Conservation (phyloP, 2,797 vertebrate species). For the Propithecus deckenii region DNA sequence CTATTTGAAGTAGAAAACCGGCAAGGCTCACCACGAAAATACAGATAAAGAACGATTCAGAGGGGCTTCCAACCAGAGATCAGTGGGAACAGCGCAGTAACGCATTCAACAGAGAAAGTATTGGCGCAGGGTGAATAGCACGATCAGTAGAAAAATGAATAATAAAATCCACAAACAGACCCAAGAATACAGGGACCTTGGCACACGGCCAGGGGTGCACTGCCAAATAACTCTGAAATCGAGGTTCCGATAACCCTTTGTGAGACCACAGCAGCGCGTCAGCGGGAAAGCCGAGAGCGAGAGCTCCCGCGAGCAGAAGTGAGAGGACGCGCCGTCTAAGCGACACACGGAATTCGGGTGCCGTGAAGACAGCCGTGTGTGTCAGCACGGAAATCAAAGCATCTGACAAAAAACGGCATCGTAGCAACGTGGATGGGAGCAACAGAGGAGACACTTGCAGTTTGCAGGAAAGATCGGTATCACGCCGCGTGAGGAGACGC, state of each 20-base stretch:
- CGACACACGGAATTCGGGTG: neutral
- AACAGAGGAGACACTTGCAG: neutral
- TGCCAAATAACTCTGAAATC: fast-evolving
- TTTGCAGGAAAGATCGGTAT: fast-evolving
- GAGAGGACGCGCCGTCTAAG: neutral
- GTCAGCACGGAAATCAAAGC: neutral
- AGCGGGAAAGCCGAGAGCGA: fast-evolving
- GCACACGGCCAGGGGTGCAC: fast-evolving
- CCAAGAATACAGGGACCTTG: neutral
- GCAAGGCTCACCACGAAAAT: fast-evolving
- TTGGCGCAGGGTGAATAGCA: fast-evolving
- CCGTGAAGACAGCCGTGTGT: neutral
- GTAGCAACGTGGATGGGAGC: neutral
- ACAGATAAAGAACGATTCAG: fast-evolving
- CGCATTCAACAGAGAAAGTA: fast-evolving
- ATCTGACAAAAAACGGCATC: neutral
- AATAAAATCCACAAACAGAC: neutral
- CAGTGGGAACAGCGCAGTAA: fast-evolving
- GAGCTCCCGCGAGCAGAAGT: fast-evolving
- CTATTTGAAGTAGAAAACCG: neutral
- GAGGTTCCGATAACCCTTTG: no score
- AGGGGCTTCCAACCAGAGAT: neutral
- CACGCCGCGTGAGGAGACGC: neutral
- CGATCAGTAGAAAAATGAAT: neutral
- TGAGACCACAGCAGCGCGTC: neutral